A percentile compares a stretch with the other conserved stretches of the same genome.
These are phyloP conservation scores for Hozukius guyotensis DNA, from an alignment of 2,797 vertebrate genomes.

Conservation along the genomic window DNA sequence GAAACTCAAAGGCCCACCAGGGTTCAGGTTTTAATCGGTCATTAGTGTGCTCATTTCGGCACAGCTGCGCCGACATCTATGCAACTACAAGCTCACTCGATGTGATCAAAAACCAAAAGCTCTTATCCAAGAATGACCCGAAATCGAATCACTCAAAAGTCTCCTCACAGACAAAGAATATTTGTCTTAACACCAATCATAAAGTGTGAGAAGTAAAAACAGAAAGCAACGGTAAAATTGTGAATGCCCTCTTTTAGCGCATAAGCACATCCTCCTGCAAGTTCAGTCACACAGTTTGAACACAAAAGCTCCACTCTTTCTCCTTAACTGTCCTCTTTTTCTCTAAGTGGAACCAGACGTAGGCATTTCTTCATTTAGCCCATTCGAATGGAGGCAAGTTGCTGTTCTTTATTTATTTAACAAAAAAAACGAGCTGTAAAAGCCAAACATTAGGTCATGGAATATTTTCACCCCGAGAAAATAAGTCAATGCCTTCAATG, in stretches of 20 bases:
- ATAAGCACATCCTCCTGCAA: constrained; percentile 56
- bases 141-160: constrained; percentile 20
- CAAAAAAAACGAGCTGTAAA: constrained; percentile 80
- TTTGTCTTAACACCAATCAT: constrained; percentile 44
- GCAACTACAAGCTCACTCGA: constrained; percentile 37
- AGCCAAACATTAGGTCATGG: constrained; percentile 87
- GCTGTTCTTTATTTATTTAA: constrained; percentile 83
- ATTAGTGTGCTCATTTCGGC: constrained; percentile 70
- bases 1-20: constrained; percentile 65
- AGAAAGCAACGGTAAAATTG: constrained; percentile 51
- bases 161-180: constrained; percentile 42
- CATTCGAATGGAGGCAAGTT: constrained; percentile 68
- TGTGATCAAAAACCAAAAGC: constrained; percentile 51
- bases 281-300: constrained; percentile 56
- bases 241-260: constrained; percentile 49
- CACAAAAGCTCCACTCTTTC: constrained; percentile 81
- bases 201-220: constrained; percentile 46
- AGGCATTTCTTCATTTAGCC: constrained; percentile 78
- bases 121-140: constrained; percentile 23
- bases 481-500: constrained; percentile 77
- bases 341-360: constrained; percentile 82
- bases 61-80: constrained; percentile 60
- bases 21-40: constrained; percentile 73
- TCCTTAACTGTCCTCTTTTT: constrained; percentile 70
- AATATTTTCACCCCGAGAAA: constrained; percentile 80